Evolutionary conservation across 2,797 vertebrate genomes (phyloP).

Genomic region (Columba guinea): DNA sequence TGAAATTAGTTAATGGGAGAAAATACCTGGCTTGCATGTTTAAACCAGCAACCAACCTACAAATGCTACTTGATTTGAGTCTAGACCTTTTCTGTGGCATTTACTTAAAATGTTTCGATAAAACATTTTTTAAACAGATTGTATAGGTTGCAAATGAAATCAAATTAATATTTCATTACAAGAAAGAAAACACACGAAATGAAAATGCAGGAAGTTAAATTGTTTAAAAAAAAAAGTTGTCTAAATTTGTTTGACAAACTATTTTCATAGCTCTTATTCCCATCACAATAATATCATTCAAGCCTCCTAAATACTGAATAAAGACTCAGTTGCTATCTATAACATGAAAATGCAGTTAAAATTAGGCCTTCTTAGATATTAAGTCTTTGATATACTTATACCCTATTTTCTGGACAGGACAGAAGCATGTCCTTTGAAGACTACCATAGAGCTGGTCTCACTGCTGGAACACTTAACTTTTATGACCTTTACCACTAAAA

Average conservation of each 20-base stretch:
- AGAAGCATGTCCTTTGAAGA: constrained; percentile 78
- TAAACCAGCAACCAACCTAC: background rate
- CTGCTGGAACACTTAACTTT: constrained; percentile 89
- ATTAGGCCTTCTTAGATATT: constrained; percentile 69
- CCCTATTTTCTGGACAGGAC: constrained; percentile 68
- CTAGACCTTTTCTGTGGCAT: background rate
- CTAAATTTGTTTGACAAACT: background rate
- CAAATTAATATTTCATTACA: background rate
- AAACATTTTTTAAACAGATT: background rate
- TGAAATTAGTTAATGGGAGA: background rate
- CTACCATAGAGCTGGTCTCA: constrained; percentile 67
- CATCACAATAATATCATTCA: background rate
- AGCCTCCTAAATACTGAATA: background rate
- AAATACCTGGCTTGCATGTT: background rate
- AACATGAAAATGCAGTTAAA: constrained; percentile 34
- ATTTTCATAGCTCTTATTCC: background rate
- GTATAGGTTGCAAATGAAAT: background rate
- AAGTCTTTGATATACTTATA: constrained; percentile 78
- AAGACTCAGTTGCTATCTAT: background rate
- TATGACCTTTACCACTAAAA: constrained; percentile 78
- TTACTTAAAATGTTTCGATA: background rate
- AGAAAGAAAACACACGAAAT: background rate
- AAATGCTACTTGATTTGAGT: background rate
- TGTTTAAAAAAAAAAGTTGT: background rate
- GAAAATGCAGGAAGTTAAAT: background rate